Base-by-base conservation (phyloP, 2,113 vertebrate genomes). In the Perca flavescens region DNA sequence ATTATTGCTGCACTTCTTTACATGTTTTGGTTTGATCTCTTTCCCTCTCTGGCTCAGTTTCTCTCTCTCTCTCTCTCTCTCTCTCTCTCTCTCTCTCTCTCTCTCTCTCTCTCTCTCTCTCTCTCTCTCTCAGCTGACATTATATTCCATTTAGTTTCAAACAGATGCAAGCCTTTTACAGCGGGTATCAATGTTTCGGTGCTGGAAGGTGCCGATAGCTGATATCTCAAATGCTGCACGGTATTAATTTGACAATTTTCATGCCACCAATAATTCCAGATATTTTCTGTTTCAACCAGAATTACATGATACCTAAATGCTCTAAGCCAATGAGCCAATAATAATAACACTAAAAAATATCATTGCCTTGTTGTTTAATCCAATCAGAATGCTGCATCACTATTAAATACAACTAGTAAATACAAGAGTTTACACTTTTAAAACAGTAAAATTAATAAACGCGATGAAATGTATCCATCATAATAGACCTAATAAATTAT, bases 211-310 rank as follows among this genome's bases (percentile, higher is more conserved):
- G 72, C 63, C 84, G 17, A 79, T 62, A 69, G 67, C 77, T 81
- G 68, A 54, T 67, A 63, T 86, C 82, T 86, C 58, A 80, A 75
- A 82, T 87, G 70, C 77, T 67, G 73, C 58, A 52, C 25, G 58
- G 68, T 71, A 36, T 79, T 85, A 77, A 90, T 90, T 83, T 78
- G 72, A 79, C 21, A 15, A 80, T 86, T 88, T 85, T 58, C 73
- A 85, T 68, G 74, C 53, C 46, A 34, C 62, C n/a, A 58, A 76
- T 79, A 82, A 78, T 78, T 31, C 25, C 43, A 61, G 81, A 85
- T 69, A 22, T 67, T 65, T 54, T 64, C 68, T 65, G 62, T 77
- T 69, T 80, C 52, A 74, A 76, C 52, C 77, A 53, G 74, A 86
- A 87, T 82, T 67, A 82, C 56, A 36, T 25, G 63, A 76, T 62